A percentile compares a stretch with the other conserved stretches of the same genome.
phyloP scores from a whole-genome alignment of 1,140 invertebrate genomes.

The Varroa destructor region DNA sequence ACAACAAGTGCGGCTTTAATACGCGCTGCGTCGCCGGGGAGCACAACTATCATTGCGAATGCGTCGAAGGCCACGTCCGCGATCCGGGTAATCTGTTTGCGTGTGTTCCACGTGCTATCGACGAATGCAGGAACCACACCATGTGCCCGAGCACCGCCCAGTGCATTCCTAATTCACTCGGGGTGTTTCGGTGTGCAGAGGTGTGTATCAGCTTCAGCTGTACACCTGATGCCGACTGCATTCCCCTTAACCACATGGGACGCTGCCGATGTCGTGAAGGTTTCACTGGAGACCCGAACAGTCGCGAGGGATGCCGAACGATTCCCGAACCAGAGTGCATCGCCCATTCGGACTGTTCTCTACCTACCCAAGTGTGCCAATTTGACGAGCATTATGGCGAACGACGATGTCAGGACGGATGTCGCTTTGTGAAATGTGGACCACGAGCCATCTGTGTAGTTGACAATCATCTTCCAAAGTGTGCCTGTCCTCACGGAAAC shows the following conservation, averaged over 20 bases:
- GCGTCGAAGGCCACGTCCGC: conserved; percentile 50
- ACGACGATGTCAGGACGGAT: conserved; percentile 61
- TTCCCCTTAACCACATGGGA: conserved; percentile 51
- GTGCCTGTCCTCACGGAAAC: conserved; percentile 63
- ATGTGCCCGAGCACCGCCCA: conserved; percentile 33
- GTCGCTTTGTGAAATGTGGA: conserved; percentile 59
- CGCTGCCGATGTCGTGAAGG: conserved; percentile 64
- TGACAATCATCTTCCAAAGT: conserved; percentile 72
- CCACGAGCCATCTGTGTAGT: conserved; percentile 61
- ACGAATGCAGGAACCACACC: conserved; percentile 33
- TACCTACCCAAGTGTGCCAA: conserved; percentile 53
- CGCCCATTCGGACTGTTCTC: conserved; percentile 34
- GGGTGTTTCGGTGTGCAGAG: conserved; percentile 62
- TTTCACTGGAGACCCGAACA: conserved; percentile 70
- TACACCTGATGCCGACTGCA: conserved; percentile 62
- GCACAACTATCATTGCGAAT: conserved; percentile 69
- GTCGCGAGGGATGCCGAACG: conserved; percentile 58
- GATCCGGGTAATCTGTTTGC: conserved; percentile 36
- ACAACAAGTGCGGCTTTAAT: conserved; percentile 78
- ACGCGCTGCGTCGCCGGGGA: conserved; percentile 66
- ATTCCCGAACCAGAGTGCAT: conserved; percentile 39
- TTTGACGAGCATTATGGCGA: conserved; percentile 39
- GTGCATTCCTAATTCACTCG: conserved; percentile 65
- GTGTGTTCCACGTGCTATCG: conserved; percentile 26
- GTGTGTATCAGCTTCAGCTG: conserved; percentile 66